Evolutionary conservation across 2,113 vertebrate genomes (phyloP).

Genomic region (pig (Sus scrofa)): T2T-Sscrofa CM000830.6:128531001-128531500

Average conservation of each 20-base stretch:
- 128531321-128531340: not conserved
- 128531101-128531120: not conserved
- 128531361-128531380: not conserved
- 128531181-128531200: not conserved
- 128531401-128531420: not conserved
- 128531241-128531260: not conserved
- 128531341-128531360: not conserved
- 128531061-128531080: not conserved
- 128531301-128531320: not conserved
- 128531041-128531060: not conserved
- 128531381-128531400: not conserved
- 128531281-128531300: not conserved
- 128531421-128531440: not conserved
- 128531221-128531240: not conserved
- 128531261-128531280: not conserved
- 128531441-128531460: not conserved
- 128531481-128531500: not conserved
- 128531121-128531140: not conserved
- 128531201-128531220: conserved; percentile 1
- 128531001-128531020: not conserved
- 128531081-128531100: not conserved
- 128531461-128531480: not conserved
- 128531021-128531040: not conserved
- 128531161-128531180: not conserved
- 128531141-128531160: not conserved